Evolutionary conservation across 2,797 vertebrate genomes (phyloP), one percentile per base, ranked within the genome.

Genomic region (Mormyrops attenuatus): DNA sequence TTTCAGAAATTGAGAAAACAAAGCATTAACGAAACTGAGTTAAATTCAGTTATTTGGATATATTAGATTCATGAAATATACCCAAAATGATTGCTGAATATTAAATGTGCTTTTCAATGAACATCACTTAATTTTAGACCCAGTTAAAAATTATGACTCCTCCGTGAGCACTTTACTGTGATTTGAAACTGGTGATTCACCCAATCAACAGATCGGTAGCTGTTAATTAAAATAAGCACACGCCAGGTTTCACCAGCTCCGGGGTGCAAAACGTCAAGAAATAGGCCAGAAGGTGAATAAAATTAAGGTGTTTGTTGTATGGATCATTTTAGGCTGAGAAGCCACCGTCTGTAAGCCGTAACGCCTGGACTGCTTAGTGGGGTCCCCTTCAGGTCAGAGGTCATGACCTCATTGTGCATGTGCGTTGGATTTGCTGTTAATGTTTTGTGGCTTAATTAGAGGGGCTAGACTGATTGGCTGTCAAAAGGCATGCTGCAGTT

Each of bases 401-500:
- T 85, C 47, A 11, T 52, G 47, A 52, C 47, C 47, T 50, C 47
- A 44, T 80, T 44, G 5, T 80, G 6, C 38, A 20, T 80, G 73
- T 44, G 73, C 7, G 15, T 85, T 50, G 41, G 11, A 20, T 50
- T 47, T 20, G 47, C 47, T 52, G 22, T 85, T 85, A 85, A 85
- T 52, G 82, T 30, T 85, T 49, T 85, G 44, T 50, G 44, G n/a
- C 82, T 85, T 52, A 49, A 85, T 85, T 85, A 85, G 82, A 22
- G 82, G 44, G 20, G 17, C 47, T 85, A 47, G n/a, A 34, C 85
- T 57, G 52, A 55, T 13, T 38, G 82, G 47, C 41, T 85, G 38
- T 85, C 47, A 85, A 11, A 50, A 15, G 44, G 47, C 77, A 5
- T 9, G 17, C 22, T 50, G 82, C 82, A 1, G 20, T 26, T 50